phyloP scores from a whole-genome alignment of 2,888 invertebrate genomes.

The Calameuta pallipes region DNA sequence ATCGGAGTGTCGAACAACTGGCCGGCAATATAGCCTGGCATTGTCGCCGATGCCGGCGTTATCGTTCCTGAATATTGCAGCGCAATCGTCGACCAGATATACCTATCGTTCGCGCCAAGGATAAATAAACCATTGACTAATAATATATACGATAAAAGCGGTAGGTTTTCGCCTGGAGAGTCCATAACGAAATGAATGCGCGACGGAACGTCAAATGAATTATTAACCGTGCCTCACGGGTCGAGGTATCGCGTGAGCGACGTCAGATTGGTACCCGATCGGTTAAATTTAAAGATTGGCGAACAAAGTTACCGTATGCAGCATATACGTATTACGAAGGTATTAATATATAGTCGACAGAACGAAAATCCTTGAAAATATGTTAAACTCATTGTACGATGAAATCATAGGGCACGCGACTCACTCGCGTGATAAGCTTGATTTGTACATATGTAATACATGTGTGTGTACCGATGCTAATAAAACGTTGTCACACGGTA shows the following conservation, averaged over 20 bases:
- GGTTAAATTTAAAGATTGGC: not conserved
- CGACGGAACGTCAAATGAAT: not conserved
- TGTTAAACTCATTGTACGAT: conserved; percentile 44
- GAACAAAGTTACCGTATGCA: not conserved
- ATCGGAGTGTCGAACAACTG: conserved; percentile 2
- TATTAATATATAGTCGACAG: not conserved
- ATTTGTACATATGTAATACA: too few species aligned
- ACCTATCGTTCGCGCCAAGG: not conserved
- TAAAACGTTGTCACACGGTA: not conserved
- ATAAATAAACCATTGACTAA: not conserved
- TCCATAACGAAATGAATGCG: not conserved
- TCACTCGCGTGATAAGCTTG: not conserved
- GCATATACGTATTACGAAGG: not conserved
- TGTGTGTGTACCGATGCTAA: not conserved
- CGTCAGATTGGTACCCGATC: not conserved
- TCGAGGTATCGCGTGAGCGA: not conserved
- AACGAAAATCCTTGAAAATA: conserved; percentile 35
- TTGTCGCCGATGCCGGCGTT: not conserved
- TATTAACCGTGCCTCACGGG: not conserved
- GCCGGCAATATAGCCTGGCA: not conserved
- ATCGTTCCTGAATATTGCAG: not conserved
- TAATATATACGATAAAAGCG: too few species aligned
- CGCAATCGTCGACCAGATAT: not conserved
- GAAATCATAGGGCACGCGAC: conserved; percentile 42
- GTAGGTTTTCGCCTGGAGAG: not conserved